Percentiles rank a stretch among this genome's conserved stretches.
Conservation (phyloP, 2,888 invertebrate genomes). For the Itoplectis maculator region DNA sequence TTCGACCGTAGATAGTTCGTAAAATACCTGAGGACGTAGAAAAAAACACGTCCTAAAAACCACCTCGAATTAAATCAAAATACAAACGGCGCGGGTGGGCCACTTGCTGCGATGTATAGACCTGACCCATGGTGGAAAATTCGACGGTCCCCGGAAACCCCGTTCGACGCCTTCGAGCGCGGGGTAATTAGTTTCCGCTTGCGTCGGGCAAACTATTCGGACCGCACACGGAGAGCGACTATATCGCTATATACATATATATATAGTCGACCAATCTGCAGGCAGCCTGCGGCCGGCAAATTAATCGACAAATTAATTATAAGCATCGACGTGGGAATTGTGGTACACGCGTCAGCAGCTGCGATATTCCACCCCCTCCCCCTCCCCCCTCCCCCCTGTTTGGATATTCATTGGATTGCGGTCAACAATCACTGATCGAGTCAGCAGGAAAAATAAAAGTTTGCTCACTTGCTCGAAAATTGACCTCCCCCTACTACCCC, state of each 20-base stretch:
- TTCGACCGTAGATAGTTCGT: too few species aligned
- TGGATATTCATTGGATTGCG: conserved; percentile 20
- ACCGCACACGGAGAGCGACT: not conserved
- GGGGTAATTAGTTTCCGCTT: conserved; percentile 22
- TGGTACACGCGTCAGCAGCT: conserved; percentile 57
- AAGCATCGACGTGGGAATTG: conserved; percentile 66
- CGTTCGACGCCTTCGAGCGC: conserved; percentile 16
- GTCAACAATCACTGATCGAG: conserved; percentile 3
- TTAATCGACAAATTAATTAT: conserved; percentile 74
- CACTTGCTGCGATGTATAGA: too few species aligned
- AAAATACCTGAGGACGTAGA: too few species aligned
- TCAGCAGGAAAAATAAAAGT: not conserved
- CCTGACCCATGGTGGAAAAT: conserved; percentile 2
- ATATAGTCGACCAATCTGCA: too few species aligned
- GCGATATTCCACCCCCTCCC: conserved; percentile 34
- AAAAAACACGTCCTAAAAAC: too few species aligned
- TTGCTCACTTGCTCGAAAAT: too few species aligned
- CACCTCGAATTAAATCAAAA: too few species aligned
- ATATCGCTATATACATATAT: conserved; percentile 15
- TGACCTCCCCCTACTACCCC: too few species aligned
- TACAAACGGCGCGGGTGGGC: conserved; percentile 15
- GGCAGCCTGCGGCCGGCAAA: conserved; percentile 54
- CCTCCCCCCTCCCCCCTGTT: not conserved
- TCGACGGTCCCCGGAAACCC: conserved; percentile 4
- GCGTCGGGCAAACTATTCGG: conserved; percentile 26